These are phyloP conservation scores for Paelopatides confundens DNA, from an alignment of 53 echinoderm and acorn worm genomes.

Conservation along the genomic window DNA sequence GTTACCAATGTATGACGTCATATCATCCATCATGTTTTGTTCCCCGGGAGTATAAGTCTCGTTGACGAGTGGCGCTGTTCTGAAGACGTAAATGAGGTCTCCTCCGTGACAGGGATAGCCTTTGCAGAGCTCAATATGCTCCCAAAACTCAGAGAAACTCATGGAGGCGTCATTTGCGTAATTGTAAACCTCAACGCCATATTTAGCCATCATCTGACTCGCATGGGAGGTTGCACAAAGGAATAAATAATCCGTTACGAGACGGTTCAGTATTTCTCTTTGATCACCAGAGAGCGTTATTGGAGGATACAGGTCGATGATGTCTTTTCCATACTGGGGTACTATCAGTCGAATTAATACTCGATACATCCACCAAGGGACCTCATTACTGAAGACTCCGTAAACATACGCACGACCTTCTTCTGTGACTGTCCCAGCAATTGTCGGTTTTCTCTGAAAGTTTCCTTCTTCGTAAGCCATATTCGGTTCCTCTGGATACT, in stretches of 20 bases:
- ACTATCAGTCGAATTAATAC: constrained; percentile 10
- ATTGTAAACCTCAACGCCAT: constrained; percentile 28
- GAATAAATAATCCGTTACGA: constrained; percentile 39
- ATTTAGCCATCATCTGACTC: constrained; percentile 39
- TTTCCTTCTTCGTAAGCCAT: constrained; percentile 32
- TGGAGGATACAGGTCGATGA: constrained; percentile 32
- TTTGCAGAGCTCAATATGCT: constrained; percentile 7
- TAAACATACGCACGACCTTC: constrained; percentile 44
- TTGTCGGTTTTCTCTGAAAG: constrained; percentile 41
- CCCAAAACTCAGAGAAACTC: constrained; percentile 33
- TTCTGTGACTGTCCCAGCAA: constrained; percentile 25
- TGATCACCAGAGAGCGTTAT: not conserved
- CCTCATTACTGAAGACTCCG: constrained; percentile 20
- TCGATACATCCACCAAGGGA: constrained; percentile 39
- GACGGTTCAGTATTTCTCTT: constrained; percentile 23
- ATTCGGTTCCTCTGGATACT: constrained; percentile 33
- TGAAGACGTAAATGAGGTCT: constrained; percentile 23
- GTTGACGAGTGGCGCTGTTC: constrained; percentile 31
- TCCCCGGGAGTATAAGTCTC: constrained; percentile 21
- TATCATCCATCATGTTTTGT: constrained; percentile 31
- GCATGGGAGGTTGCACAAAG: constrained; percentile 30
- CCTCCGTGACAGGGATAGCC: constrained; percentile 49
- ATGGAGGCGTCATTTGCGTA: constrained; percentile 47
- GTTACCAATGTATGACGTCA: constrained; percentile 44
- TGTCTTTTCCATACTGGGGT: constrained; percentile 6